A percentile compares a stretch with the other conserved stretches of the same genome.
Evolutionary conservation across 2,888 invertebrate genomes (phyloP).

Genomic region (Catocala nupta): DNA sequence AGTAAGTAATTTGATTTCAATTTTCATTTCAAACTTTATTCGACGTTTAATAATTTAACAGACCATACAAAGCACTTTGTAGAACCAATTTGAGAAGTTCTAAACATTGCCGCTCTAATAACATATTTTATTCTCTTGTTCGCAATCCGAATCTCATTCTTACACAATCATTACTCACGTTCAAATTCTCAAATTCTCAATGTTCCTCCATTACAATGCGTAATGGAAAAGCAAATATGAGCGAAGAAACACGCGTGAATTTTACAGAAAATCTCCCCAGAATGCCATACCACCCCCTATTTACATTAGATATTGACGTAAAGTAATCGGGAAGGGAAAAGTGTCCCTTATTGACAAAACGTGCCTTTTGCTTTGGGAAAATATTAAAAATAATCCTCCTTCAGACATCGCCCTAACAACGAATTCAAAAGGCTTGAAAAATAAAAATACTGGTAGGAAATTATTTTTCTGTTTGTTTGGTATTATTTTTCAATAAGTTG

Average conservation of each 20-base stretch:
- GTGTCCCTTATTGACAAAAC: slow-evolving; percentile 80
- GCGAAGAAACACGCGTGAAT: slow-evolving; percentile 44
- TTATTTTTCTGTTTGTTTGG: slow-evolving; percentile 44
- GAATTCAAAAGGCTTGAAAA: slow-evolving; percentile 60
- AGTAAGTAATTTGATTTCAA: too few relatives aligned
- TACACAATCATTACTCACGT: slow-evolving; percentile 29
- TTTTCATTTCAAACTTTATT: too few relatives aligned
- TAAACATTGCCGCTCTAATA: too few relatives aligned
- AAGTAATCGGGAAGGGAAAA: slow-evolving; percentile 73
- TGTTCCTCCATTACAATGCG: slow-evolving; percentile 40
- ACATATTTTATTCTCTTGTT: not conserved
- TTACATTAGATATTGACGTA: slow-evolving; percentile 75
- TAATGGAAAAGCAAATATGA: slow-evolving; percentile 57
- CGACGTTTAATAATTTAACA: too few relatives aligned
- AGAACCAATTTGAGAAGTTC: not conserved
- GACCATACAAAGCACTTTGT: not conserved
- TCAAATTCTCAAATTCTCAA: slow-evolving; percentile 32
- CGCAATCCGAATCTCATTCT: slow-evolving; percentile 17
- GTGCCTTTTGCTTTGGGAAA: slow-evolving; percentile 71
- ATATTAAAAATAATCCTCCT: slow-evolving; percentile 73
- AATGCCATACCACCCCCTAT: slow-evolving; percentile 67
- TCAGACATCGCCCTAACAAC: slow-evolving; percentile 52
- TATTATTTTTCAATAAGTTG: slow-evolving; percentile 41
- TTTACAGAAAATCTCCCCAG: slow-evolving; percentile 49
- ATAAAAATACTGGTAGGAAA: slow-evolving; percentile 29